Evolutionary conservation across 1,140 invertebrate species (phyloP).

Genomic region (Bombus cullumanus): DNA sequence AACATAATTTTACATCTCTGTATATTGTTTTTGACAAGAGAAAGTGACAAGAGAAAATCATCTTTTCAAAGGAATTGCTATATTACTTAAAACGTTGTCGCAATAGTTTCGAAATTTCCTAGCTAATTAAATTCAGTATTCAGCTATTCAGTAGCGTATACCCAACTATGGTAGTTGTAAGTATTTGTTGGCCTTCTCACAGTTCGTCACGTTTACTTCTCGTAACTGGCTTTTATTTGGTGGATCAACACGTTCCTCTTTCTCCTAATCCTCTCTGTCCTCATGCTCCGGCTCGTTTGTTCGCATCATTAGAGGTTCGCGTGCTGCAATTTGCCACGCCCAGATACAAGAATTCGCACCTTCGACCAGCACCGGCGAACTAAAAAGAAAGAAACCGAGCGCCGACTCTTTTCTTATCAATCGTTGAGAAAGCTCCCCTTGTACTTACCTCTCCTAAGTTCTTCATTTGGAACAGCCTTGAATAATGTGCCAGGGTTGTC

Average conservation of each 20-base stretch:
- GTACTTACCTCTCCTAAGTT: slow-evolving; percentile 1
- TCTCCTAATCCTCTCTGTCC: slow-evolving; percentile 48
- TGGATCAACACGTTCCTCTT: slow-evolving; percentile 29
- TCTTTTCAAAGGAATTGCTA: background rate
- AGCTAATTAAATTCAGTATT: background rate
- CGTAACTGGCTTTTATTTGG: slow-evolving; percentile 53
- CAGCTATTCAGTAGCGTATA: background rate
- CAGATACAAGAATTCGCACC: slow-evolving; percentile 76
- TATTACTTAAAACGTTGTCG: background rate
- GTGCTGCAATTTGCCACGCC: slow-evolving; percentile 80
- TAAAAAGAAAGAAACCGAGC: slow-evolving; percentile 38
- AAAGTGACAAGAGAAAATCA: background rate
- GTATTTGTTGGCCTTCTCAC: slow-evolving; percentile 37
- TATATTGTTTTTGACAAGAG: too few relatives aligned
- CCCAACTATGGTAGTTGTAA: slow-evolving; percentile 9
- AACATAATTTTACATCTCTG: too few relatives aligned
- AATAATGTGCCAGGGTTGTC: slow-evolving; percentile 46
- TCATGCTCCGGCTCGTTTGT: slow-evolving; percentile 67
- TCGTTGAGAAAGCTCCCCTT: slow-evolving; percentile 21
- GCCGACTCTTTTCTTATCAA: slow-evolving; percentile 67
- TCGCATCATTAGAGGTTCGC: slow-evolving; percentile 74
- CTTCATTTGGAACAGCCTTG: slow-evolving; percentile 37
- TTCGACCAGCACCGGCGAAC: slow-evolving; percentile 58
- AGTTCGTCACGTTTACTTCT: background rate
- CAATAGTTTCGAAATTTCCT: slow-evolving; percentile 4